Evolutionary conservation across 2,113 vertebrate genomes (phyloP).

Genomic region (Takifugu bimaculatus): DNA sequence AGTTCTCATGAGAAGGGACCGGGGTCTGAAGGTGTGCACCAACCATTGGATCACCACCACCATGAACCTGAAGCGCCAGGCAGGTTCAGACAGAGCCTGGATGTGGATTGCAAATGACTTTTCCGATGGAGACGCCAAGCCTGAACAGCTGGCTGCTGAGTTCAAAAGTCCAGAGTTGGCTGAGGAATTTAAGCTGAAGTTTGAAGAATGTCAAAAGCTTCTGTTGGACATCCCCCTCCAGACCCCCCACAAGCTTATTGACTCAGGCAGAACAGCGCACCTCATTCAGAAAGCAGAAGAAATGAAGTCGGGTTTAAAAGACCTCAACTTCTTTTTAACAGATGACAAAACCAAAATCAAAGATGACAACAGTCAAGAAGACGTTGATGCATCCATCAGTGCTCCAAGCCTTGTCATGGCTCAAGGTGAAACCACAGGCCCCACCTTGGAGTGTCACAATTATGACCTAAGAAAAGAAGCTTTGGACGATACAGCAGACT

Average conservation of each 20-base stretch:
- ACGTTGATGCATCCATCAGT: slow-evolving; percentile 30
- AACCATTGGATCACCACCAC: slow-evolving; percentile 99
- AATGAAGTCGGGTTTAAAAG: slow-evolving; percentile 95
- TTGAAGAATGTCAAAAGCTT: slow-evolving; percentile 91
- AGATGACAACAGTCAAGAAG: slow-evolving; percentile 59
- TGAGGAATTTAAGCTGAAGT: slow-evolving; percentile 91
- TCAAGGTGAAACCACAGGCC: slow-evolving; percentile 78
- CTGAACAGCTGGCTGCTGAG: slow-evolving; percentile 90
- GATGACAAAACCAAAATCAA: slow-evolving; percentile 86
- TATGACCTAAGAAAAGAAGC: slow-evolving; percentile 86
- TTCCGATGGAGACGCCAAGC: slow-evolving; percentile 88
- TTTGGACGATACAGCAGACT: slow-evolving; percentile 81
- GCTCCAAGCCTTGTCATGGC: slow-evolving; percentile 73
- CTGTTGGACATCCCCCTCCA: slow-evolving; percentile 94
- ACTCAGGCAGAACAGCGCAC: slow-evolving; percentile 88
- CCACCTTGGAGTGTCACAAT: slow-evolving; percentile 90
- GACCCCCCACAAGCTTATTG: slow-evolving; percentile 94
- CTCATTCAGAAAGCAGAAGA: slow-evolving; percentile 97
- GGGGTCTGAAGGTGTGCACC: slow-evolving; percentile 95
- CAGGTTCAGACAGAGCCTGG: slow-evolving; percentile 94
- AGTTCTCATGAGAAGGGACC: slow-evolving; percentile 94
- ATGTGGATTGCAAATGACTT: slow-evolving; percentile 96
- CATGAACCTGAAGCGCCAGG: slow-evolving; percentile 92
- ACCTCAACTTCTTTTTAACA: slow-evolving; percentile 90
- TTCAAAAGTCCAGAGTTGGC: slow-evolving; percentile 93